Conservation (phyloP, 1,140 invertebrate genomes). For the Panagrolaimus sp. region DNA sequence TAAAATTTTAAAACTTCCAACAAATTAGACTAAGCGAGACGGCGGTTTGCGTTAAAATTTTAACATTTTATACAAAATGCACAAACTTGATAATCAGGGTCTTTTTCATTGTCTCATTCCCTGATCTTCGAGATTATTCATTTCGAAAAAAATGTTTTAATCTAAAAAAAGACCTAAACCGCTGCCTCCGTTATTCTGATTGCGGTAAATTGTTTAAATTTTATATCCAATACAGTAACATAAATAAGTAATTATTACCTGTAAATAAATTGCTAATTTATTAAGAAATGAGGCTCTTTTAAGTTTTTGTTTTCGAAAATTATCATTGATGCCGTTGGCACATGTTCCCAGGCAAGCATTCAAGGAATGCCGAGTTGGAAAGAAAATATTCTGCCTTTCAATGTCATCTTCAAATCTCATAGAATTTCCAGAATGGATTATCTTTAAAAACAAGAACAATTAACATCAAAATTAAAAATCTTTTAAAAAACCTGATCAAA, state of each 20-base stretch:
- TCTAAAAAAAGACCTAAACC: too few relatives aligned
- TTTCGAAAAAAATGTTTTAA: too few relatives aligned
- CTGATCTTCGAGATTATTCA: too few relatives aligned
- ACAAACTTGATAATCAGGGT: not conserved
- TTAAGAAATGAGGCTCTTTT: not conserved
- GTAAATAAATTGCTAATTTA: slow-evolving; percentile 11
- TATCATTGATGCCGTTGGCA: slow-evolving; percentile 5
- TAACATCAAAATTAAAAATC: not conserved
- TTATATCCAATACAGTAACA: too few relatives aligned
- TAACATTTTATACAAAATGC: not conserved
- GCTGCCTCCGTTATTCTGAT: too few relatives aligned
- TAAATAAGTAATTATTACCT: not conserved
- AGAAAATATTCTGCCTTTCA: not conserved
- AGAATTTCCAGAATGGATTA: not conserved
- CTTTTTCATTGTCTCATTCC: too few relatives aligned
- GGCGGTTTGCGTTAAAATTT: too few relatives aligned
- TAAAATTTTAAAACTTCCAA: too few relatives aligned
- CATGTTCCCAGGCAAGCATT: slow-evolving; percentile 9
- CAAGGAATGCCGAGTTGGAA: slow-evolving; percentile 1
- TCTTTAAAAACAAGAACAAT: not conserved
- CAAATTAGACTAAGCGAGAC: too few relatives aligned
- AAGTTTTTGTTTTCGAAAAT: not conserved
- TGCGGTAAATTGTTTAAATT: too few relatives aligned
- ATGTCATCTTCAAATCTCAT: slow-evolving; percentile 10
- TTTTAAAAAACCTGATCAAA: slow-evolving; percentile 4